Evolutionary conservation across 1,140 invertebrate genomes (phyloP).

Genomic region (Rhagoletis pomonella): DNA sequence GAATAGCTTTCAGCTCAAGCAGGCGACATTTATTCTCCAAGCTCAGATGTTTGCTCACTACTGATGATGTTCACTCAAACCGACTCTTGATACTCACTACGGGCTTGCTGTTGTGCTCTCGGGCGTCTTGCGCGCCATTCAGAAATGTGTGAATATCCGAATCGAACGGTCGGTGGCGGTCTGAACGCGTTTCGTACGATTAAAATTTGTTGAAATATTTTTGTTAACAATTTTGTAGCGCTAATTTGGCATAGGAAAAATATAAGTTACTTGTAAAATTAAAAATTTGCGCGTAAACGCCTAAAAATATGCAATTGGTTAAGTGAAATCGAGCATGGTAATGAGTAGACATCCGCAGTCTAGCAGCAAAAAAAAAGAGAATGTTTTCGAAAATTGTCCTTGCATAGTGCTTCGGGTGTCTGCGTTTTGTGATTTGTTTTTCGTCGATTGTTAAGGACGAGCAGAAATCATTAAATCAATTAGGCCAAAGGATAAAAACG

Average conservation of each 20-base stretch:
- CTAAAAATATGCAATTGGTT: not conserved
- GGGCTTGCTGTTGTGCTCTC: not conserved
- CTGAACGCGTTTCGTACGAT: not conserved
- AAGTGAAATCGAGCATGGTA: not conserved
- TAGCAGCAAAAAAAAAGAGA: not conserved
- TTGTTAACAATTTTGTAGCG: slow-evolving; percentile 22
- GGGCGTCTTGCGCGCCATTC: not conserved
- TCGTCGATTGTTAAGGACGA: not conserved
- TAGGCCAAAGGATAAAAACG: slow-evolving; percentile 38
- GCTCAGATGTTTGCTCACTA: no score
- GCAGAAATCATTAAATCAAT: slow-evolving; percentile 42
- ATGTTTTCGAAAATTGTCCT: not conserved
- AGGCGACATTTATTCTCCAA: not conserved
- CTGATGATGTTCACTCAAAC: not conserved
- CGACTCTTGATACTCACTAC: not conserved
- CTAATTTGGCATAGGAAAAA: not conserved
- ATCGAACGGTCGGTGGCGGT: slow-evolving; percentile 37
- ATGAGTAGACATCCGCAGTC: not conserved
- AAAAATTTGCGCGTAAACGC: not conserved
- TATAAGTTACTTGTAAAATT: no score
- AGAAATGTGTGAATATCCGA: slow-evolving; percentile 50
- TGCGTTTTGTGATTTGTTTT: not conserved
- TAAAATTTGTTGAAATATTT: slow-evolving; percentile 19
- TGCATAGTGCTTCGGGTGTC: not conserved
- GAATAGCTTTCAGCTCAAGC: not conserved